A percentile compares a stretch with the other conserved stretches of the same genome.
Conservation (phyloP, 2,113 vertebrate species). For the Periophthalmodon schlosseri region DNA sequence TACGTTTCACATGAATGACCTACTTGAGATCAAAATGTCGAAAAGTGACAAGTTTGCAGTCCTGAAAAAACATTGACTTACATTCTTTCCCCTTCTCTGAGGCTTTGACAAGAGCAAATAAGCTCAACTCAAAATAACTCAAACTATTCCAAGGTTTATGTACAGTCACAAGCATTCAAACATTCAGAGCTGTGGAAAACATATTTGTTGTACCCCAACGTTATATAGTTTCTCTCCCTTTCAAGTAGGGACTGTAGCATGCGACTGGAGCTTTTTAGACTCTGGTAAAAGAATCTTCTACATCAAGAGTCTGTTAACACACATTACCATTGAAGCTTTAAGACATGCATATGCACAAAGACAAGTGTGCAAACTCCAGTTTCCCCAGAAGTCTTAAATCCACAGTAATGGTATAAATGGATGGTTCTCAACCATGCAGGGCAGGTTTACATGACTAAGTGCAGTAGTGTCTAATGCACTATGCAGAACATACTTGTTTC, state of each 20-base stretch:
- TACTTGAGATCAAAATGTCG: no score
- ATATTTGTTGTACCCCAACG: slow-evolving; percentile 16
- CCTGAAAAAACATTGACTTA: slow-evolving; percentile 45
- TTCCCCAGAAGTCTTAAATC: slow-evolving; percentile 15
- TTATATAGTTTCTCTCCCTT: neutral
- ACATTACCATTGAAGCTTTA: slow-evolving; percentile 28
- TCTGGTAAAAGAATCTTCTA: slow-evolving; percentile 17
- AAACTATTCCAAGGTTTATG: slow-evolving; percentile 64
- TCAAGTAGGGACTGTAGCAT: slow-evolving; percentile 29
- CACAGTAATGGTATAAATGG: slow-evolving; percentile 34
- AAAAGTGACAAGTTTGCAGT: neutral
- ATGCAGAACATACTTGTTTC: neutral
- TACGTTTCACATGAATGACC: no score
- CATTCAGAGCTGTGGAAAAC: slow-evolving; percentile 48
- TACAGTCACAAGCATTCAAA: slow-evolving; percentile 51
- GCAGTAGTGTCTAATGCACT: slow-evolving; percentile 7
- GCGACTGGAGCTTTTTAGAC: slow-evolving; percentile 28
- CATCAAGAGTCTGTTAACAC: slow-evolving; percentile 5
- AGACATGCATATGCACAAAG: slow-evolving; percentile 28
- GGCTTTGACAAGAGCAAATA: slow-evolving; percentile 36
- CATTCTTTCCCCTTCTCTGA: slow-evolving; percentile 53
- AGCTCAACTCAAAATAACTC: slow-evolving; percentile 44
- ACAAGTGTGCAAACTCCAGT: slow-evolving; percentile 15
- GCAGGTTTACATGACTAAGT: slow-evolving; percentile 26
- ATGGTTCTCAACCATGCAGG: slow-evolving; percentile 15